Conservation (phyloP, 2,797 vertebrate species). For the Brachymystax lenok region DNA sequence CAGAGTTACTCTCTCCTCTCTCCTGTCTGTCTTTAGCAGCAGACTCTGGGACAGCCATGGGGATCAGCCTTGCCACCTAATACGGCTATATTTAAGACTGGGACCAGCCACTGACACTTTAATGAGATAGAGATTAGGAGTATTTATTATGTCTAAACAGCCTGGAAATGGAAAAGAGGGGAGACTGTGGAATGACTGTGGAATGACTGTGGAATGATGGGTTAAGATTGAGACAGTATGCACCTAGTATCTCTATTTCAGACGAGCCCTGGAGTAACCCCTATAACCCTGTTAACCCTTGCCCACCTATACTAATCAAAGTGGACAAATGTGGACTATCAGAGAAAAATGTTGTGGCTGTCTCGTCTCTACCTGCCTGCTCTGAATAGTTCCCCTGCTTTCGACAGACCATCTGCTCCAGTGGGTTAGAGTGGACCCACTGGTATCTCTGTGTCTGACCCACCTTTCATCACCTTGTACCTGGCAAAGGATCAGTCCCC, state of each 20-base stretch:
- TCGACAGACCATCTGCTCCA: no score
- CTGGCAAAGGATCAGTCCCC: not conserved
- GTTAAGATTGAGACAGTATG: not conserved
- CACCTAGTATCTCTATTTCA: slow-evolving; percentile 5
- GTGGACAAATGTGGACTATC: not conserved
- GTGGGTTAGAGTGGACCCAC: not conserved
- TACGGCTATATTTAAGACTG: slow-evolving; percentile 4
- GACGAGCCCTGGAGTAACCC: not conserved
- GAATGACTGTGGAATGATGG: not conserved
- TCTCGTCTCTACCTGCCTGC: not conserved
- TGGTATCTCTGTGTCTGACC: not conserved
- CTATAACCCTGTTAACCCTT: not conserved
- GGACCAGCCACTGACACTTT: not conserved
- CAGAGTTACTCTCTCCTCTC: not conserved
- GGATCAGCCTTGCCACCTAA: slow-evolving; percentile 4
- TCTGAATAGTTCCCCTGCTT: no score
- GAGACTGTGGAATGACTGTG: not conserved
- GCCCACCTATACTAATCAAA: not conserved
- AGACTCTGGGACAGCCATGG: not conserved
- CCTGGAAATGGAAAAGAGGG: not conserved
- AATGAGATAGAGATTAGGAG: slow-evolving; percentile 8
- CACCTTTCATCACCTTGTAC: slow-evolving; percentile 36
- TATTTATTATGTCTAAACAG: slow-evolving; percentile 3
- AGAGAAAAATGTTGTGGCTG: not conserved
- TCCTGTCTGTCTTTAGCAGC: not conserved